A percentile compares a stretch with the other conserved stretches of the same genome.
phyloP scores from a whole-genome alignment of 2,888 invertebrate genomes.

The Chorisops tibialis region DNA sequence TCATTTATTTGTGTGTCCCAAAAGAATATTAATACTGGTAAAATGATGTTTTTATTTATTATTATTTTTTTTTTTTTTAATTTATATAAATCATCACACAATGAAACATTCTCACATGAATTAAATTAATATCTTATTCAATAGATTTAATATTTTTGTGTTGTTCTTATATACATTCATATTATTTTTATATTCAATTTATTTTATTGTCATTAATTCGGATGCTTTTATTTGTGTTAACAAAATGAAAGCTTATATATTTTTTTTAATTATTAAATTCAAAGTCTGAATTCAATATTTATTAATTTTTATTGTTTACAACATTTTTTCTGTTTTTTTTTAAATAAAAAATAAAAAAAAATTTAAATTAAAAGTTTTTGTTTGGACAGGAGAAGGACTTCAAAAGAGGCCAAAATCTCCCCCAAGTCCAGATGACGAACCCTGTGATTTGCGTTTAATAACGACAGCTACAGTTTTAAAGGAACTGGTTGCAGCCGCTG shows the following conservation, averaged over 20 bases:
- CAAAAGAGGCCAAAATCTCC: conserved; percentile 30
- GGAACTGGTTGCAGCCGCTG: conserved; percentile 41
- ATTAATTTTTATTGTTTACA: background rate
- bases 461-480: conserved; percentile 41
- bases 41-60: too few relatives aligned
- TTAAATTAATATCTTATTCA: too few relatives aligned
- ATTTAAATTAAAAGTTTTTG: conserved; percentile 26
- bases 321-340: background rate
- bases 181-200: too few relatives aligned
- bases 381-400: conserved; percentile 33
- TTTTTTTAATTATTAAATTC: conserved; percentile 2
- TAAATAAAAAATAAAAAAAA: too few relatives aligned
- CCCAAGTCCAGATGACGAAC: conserved; percentile 41
- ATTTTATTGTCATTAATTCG: background rate
- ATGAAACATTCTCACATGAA: too few relatives aligned
- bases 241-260: conserved; percentile 3
- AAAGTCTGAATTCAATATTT: background rate
- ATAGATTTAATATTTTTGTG: too few relatives aligned
- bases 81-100: too few relatives aligned
- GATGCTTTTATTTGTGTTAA: conserved; percentile 22
- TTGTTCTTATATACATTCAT: too few relatives aligned
- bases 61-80: too few relatives aligned
- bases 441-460: conserved; percentile 48
- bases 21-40: too few relatives aligned
- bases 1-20: too few relatives aligned